phyloP scores from a whole-genome alignment of 2,113 vertebrate species.

The Chionis minor region DNA sequence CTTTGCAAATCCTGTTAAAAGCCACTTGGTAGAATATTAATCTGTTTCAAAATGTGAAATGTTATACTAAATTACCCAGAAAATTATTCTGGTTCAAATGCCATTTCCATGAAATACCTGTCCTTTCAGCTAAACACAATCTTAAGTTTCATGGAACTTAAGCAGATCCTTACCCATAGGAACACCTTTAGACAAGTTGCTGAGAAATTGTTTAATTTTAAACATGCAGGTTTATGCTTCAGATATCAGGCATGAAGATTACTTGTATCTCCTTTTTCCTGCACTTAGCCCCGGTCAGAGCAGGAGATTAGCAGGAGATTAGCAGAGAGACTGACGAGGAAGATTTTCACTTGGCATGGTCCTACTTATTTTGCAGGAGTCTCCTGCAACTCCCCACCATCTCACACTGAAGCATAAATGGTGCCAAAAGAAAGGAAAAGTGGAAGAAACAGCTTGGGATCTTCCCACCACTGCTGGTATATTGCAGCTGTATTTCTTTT shows the following conservation, averaged over 20 bases:
- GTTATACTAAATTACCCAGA: background rate
- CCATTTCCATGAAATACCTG: background rate
- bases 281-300: background rate
- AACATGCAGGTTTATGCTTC: background rate
- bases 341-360: background rate
- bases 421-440: background rate
- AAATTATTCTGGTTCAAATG: background rate
- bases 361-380: background rate
- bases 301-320: background rate
- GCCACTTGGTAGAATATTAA: background rate
- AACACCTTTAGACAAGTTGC: fast-evolving
- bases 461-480: background rate
- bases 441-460: background rate
- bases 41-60: background rate
- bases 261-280: background rate
- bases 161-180: background rate
- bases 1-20: constrained; percentile 11
- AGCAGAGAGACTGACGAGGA: background rate
- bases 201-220: background rate
- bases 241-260: background rate
- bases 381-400: background rate
- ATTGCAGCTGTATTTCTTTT: background rate
- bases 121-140: background rate
- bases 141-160: background rate
- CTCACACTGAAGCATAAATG: background rate